Percentiles rank a stretch among this genome's conserved stretches.
Evolutionary conservation across 2,113 vertebrate genomes (phyloP).

Genomic region (Lutjanus erythropterus): DNA sequence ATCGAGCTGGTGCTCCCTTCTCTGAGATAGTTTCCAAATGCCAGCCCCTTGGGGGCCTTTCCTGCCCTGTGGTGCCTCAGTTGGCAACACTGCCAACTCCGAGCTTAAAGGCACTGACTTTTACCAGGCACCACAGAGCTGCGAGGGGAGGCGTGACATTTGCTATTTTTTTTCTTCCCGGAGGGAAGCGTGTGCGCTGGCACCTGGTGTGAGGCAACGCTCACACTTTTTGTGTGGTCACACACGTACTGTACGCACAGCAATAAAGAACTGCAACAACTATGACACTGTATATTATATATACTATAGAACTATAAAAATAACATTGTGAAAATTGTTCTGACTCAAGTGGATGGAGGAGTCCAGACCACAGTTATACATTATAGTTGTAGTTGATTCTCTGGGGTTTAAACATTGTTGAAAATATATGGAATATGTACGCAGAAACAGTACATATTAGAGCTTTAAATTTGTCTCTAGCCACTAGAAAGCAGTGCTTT

Average conservation of each 20-base stretch:
- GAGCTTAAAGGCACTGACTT: conserved; percentile 77
- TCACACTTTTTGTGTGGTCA: background rate
- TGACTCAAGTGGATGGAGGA: too few relatives aligned
- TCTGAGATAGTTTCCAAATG: conserved; percentile 74
- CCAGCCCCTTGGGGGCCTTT: conserved; percentile 74
- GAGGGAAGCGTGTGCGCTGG: conserved; percentile 20
- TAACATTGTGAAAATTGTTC: too few relatives aligned
- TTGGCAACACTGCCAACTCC: conserved; percentile 66
- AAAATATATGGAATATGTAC: too few relatives aligned
- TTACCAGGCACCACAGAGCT: conserved; percentile 68
- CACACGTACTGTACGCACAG: background rate
- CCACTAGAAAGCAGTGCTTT: too few relatives aligned
- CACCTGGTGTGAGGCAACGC: conserved; percentile 30
- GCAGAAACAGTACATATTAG: too few relatives aligned
- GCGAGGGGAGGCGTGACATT: conserved; percentile 74
- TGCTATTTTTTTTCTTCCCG: conserved; percentile 47
- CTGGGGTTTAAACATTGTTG: too few relatives aligned
- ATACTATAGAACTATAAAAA: too few relatives aligned
- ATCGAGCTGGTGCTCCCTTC: conserved; percentile 48
- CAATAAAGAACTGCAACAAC: background rate
- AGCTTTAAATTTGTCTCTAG: too few relatives aligned
- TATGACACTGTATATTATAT: too few relatives aligned
- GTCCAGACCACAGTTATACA: too few relatives aligned
- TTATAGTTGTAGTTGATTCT: too few relatives aligned
- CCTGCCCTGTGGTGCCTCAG: conserved; percentile 77